A percentile compares a stretch with the other conserved stretches of the same genome.
Conservation (phyloP, 2,113 vertebrate species). For the Notechis scutatus region DNA sequence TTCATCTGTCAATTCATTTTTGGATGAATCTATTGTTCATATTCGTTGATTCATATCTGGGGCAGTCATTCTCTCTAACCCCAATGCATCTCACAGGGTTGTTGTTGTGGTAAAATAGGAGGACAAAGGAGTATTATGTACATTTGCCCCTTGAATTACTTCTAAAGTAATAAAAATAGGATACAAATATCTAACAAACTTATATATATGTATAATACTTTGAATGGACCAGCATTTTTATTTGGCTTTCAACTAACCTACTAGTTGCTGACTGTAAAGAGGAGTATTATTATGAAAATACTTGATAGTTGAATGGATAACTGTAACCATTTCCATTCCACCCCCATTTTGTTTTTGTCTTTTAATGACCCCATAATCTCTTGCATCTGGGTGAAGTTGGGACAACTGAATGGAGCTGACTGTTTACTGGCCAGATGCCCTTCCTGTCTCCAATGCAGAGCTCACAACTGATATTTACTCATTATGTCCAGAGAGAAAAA, state of each 20-base stretch:
- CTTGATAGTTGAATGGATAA: neutral
- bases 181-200: neutral
- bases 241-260: neutral
- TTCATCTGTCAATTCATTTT: neutral
- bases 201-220: neutral
- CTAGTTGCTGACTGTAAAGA: neutral
- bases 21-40: neutral
- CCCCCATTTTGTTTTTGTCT: too few relatives aligned
- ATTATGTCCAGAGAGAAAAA: too few relatives aligned
- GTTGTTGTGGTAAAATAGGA: neutral
- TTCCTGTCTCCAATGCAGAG: too few relatives aligned
- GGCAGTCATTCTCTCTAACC: neutral
- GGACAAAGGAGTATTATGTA: neutral
- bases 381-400: too few relatives aligned
- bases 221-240: neutral
- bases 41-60: neutral
- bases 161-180: neutral
- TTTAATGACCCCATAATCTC: too few relatives aligned
- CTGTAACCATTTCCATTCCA: neutral
- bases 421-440: too few relatives aligned
- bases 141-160: neutral
- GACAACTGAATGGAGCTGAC: too few relatives aligned
- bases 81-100: neutral
- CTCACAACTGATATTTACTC: too few relatives aligned
- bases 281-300: neutral